Percentiles rank a stretch among this genome's conserved stretches.
These are phyloP conservation scores for Andricus curvator DNA, from an alignment of 2,888 invertebrate genomes.

Conservation along the genomic window DNA sequence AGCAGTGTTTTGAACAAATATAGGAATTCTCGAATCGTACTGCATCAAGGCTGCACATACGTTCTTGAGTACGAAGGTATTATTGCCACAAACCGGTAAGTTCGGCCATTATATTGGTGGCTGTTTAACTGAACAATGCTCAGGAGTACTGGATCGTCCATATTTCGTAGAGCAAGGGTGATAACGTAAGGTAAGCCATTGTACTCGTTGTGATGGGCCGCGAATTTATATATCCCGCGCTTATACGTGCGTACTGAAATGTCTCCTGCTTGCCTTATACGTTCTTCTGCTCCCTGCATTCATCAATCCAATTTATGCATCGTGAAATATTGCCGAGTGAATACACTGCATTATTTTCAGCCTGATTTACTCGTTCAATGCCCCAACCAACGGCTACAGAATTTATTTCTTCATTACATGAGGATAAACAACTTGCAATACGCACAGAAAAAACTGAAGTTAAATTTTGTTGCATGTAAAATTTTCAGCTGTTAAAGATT, in stretches of 20 bases:
- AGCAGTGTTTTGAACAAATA: constrained; percentile 14
- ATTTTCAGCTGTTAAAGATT: too few species aligned
- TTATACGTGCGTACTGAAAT: constrained; percentile 23
- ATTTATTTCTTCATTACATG: constrained; percentile 15
- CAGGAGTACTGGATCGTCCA: constrained; percentile 18
- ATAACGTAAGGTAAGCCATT: constrained; percentile 21
- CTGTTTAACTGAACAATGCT: constrained; percentile 25
- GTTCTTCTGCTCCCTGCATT: constrained; percentile 17
- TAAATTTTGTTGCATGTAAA: too few species aligned
- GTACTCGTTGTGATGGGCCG: constrained; percentile 3
- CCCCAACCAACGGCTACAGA: neutral
- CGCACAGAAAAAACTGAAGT: too few species aligned
- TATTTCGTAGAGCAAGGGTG: constrained; percentile 5
- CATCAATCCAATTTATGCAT: constrained; percentile 15
- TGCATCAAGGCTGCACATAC: constrained; percentile 5
- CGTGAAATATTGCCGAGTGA: constrained; percentile 18
- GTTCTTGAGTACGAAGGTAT: constrained; percentile 8
- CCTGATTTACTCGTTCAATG: constrained; percentile 13
- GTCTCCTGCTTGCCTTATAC: neutral
- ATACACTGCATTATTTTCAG: constrained; percentile 14
- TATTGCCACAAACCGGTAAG: constrained; percentile 27
- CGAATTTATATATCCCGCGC: constrained; percentile 29
- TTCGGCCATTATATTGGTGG: constrained; percentile 27
- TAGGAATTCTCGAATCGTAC: constrained; percentile 25
- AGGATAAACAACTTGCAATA: neutral